Evolutionary conservation across 2,113 vertebrate species (phyloP).

Genomic region (Rhizomys pruinosus): DNA sequence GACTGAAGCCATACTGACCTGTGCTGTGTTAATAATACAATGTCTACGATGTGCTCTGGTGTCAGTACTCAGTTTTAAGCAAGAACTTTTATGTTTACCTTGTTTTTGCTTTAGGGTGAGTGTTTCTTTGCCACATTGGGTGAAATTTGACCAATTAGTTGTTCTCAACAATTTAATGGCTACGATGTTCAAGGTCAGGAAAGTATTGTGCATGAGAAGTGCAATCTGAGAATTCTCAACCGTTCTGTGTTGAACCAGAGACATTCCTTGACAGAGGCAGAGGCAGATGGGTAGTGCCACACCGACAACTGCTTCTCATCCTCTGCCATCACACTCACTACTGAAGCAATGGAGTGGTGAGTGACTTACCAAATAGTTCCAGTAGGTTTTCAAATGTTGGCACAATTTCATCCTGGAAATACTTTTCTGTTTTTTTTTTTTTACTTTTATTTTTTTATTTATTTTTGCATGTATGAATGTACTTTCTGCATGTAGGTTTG

Average conservation of each 20-base stretch:
- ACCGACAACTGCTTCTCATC: background rate
- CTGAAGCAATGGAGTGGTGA: background rate
- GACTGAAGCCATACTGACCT: background rate
- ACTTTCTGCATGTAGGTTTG: too few species aligned
- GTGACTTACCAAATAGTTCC: background rate
- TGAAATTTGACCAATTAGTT: background rate
- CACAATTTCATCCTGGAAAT: background rate
- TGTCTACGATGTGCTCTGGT: background rate
- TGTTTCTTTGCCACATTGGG: background rate
- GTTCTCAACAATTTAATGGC: background rate
- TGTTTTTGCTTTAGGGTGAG: background rate
- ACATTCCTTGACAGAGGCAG: too few species aligned
- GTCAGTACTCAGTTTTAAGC: background rate
- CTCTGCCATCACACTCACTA: background rate
- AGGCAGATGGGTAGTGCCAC: background rate
- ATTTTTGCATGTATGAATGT: too few species aligned
- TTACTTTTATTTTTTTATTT: too few species aligned
- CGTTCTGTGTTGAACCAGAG: background rate
- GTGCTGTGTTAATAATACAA: slow-evolving; percentile 39
- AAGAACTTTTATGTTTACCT: background rate
- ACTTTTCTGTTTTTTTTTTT: too few species aligned
- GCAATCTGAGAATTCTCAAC: background rate
- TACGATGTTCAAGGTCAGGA: background rate
- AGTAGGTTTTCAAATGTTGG: slow-evolving; percentile 42
- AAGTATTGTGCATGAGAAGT: slow-evolving; percentile 6